Evolutionary conservation across 2,888 invertebrate genomes (phyloP).

Genomic region (Leistus spinibarbis): DNA sequence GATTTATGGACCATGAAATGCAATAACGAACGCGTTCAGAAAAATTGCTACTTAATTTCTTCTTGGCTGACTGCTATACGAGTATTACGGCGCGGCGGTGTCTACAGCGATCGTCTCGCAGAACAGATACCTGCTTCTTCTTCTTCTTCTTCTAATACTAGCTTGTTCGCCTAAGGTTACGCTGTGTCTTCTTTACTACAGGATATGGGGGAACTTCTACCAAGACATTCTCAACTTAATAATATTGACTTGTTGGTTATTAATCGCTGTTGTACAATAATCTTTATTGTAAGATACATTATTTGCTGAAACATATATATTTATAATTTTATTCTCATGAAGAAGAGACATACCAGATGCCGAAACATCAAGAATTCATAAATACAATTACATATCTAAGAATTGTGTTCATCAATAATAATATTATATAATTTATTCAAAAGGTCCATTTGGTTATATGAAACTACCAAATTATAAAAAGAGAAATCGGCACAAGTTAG

Average conservation of each 20-base stretch:
- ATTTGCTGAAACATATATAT: neutral
- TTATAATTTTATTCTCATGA: too few species aligned
- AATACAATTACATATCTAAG: too few species aligned
- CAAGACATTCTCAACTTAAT: neutral
- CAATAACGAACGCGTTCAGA: slow-evolving; percentile 46
- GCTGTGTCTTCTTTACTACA: neutral
- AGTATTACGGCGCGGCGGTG: neutral
- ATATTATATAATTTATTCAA: too few species aligned
- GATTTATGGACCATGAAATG: slow-evolving; percentile 44
- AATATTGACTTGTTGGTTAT: neutral
- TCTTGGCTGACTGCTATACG: neutral
- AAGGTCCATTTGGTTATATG: too few species aligned
- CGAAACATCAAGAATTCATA: too few species aligned
- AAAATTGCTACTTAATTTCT: slow-evolving; percentile 41
- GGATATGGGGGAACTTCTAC: neutral
- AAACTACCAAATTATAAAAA: too few species aligned
- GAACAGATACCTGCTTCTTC: neutral
- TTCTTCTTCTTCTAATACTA: neutral
- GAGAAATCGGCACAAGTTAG: too few species aligned
- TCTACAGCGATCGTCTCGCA: neutral
- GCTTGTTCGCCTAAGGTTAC: neutral
- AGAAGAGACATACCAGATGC: too few species aligned
- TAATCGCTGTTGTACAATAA: neutral
- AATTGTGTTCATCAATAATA: too few species aligned
- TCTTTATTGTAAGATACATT: neutral